A percentile compares a stretch with the other conserved stretches of the same genome.
Evolutionary conservation across 2,113 vertebrate genomes (phyloP).

Genomic region (Asarcornis scutulata): DNA sequence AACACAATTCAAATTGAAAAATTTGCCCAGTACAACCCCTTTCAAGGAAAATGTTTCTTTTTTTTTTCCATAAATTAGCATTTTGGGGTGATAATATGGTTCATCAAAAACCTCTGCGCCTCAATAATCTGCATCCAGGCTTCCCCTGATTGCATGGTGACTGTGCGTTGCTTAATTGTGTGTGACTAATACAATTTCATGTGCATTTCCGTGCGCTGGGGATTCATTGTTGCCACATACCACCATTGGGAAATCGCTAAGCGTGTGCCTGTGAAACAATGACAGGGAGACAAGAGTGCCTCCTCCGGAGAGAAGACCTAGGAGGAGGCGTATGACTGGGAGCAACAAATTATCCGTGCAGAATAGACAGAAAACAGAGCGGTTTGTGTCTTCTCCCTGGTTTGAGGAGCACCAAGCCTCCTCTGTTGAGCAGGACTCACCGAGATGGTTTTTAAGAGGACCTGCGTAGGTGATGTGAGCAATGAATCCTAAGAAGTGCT

Average conservation of each 20-base stretch:
- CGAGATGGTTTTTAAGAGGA: not conserved
- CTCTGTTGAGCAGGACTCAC: not conserved
- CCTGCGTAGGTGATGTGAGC: not conserved
- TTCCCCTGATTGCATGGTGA: constrained; percentile 54
- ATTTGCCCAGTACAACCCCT: not conserved
- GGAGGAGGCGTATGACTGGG: constrained; percentile 30
- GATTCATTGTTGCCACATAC: constrained; percentile 71
- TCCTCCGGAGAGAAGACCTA: constrained; percentile 47
- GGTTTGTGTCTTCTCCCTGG: not conserved
- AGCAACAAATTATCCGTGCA: constrained; percentile 25
- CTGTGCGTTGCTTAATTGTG: constrained; percentile 60
- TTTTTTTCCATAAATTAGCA: not conserved
- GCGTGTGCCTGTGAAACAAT: constrained; percentile 62
- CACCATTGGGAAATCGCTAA: constrained; percentile 61
- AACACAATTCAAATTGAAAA: constrained; percentile 36
- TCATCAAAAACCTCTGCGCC: constrained; percentile 53
- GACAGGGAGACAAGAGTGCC: constrained; percentile 54
- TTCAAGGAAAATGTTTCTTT: constrained; percentile 3
- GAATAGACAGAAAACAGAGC: constrained; percentile 18
- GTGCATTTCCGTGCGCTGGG: constrained; percentile 67
- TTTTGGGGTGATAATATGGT: constrained; percentile 24
- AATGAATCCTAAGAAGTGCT: not conserved
- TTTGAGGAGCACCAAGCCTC: not conserved
- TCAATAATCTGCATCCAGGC: constrained; percentile 34
- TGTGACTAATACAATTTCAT: constrained; percentile 72